A percentile compares a stretch with the other conserved stretches of the same genome.
These are phyloP conservation scores for Falcaria lacertinaria DNA, from an alignment of 2,888 invertebrate species.

Conservation along the genomic window DNA sequence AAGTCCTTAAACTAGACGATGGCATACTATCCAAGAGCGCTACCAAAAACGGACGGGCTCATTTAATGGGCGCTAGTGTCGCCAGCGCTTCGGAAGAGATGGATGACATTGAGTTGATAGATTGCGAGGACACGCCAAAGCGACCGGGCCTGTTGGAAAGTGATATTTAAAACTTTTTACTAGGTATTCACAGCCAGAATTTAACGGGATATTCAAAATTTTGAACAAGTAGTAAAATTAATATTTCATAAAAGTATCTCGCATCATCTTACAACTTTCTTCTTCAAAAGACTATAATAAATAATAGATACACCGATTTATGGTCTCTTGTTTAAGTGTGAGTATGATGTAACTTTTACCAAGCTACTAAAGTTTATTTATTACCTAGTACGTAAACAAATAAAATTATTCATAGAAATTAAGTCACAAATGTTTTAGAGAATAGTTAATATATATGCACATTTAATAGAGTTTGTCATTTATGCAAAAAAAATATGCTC, in stretches of 20 bases:
- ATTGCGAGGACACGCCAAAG: constrained; percentile 49
- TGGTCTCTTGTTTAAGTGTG: too few species aligned
- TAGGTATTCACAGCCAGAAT: constrained; percentile 11
- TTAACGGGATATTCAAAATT: constrained; percentile 2
- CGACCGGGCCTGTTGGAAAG: constrained; percentile 67
- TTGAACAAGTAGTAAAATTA: background rate
- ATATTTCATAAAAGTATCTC: background rate
- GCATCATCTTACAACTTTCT: background rate
- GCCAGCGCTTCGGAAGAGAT: constrained; percentile 29
- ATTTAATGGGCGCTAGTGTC: constrained; percentile 44
- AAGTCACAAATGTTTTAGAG: too few species aligned
- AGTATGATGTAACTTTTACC: too few species aligned
- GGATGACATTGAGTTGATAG: constrained; percentile 65
- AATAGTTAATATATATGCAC: too few species aligned
- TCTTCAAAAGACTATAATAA: background rate
- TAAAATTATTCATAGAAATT: too few species aligned
- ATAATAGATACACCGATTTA: too few species aligned
- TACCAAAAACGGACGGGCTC: constrained; percentile 40
- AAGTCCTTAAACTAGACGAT: constrained; percentile 55
- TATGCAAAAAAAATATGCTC: too few species aligned
- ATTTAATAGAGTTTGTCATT: too few species aligned
- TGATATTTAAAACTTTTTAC: constrained; percentile 50
- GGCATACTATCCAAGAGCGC: constrained; percentile 19
- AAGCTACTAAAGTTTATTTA: too few species aligned
- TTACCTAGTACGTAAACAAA: too few species aligned